Conservation (phyloP, 2,888 invertebrate genomes). For the Cryptus armator region DNA sequence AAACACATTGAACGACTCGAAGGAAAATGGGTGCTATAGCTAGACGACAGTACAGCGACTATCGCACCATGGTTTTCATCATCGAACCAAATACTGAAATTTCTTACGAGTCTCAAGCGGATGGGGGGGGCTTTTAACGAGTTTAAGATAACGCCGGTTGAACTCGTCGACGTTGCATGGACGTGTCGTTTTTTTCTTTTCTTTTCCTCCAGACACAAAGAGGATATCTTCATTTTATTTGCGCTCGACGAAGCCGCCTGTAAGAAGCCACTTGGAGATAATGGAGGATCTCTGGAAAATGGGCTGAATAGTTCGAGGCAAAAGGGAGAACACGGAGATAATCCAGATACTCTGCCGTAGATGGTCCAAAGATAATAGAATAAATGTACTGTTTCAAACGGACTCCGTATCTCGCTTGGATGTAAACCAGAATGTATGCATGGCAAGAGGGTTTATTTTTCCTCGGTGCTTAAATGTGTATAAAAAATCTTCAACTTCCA, state of each 20-base stretch:
- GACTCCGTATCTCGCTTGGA: constrained; percentile 28
- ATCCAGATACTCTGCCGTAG: constrained; percentile 38
- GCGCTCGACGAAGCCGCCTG: constrained; percentile 41
- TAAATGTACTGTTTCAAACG: constrained; percentile 52
- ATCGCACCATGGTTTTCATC: not conserved
- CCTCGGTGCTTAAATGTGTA: constrained; percentile 26
- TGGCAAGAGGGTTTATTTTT: constrained; percentile 1
- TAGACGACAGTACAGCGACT: not conserved
- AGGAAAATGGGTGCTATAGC: not conserved
- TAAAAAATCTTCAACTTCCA: not conserved
- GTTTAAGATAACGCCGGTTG: constrained; percentile 72
- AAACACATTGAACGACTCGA: not conserved
- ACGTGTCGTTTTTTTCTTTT: not conserved
- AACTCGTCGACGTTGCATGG: not conserved
- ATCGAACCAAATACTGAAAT: constrained; percentile 63
- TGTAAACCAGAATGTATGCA: constrained; percentile 34
- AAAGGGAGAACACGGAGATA: constrained; percentile 46
- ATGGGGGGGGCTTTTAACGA: constrained; percentile 74
- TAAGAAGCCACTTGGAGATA: constrained; percentile 45
- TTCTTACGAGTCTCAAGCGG: constrained; percentile 66
- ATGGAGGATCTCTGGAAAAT: constrained; percentile 54
- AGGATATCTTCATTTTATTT: constrained; percentile 60
- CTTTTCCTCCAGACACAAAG: constrained; percentile 11
- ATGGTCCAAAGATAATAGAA: constrained; percentile 51
- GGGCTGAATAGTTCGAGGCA: constrained; percentile 39